phyloP scores from a whole-genome alignment of 2,797 vertebrate genomes.

The Ctenochaetus hawaiiensis region DNA sequence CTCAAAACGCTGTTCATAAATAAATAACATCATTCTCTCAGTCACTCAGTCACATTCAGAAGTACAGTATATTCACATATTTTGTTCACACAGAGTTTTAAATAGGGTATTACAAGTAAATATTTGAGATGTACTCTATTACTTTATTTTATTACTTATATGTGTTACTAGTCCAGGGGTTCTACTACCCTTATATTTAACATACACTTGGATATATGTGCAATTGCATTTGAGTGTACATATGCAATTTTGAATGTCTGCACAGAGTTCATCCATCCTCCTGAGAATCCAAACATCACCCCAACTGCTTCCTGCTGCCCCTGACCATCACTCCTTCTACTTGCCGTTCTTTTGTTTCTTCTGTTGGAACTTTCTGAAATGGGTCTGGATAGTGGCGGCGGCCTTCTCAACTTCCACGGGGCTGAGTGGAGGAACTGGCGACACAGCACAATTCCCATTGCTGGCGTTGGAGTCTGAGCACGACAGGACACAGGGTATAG shows the following conservation, averaged over 20 bases:
- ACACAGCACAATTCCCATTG: slow-evolving; percentile 69
- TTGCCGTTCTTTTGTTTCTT: slow-evolving; percentile 86
- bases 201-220: slow-evolving; percentile 31
- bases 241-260: slow-evolving; percentile 24
- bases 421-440: slow-evolving; percentile 62
- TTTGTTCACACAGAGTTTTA: slow-evolving; percentile 31
- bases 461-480: slow-evolving; percentile 75
- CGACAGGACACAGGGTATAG: slow-evolving; percentile 72
- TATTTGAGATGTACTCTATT: slow-evolving; percentile 23
- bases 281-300: slow-evolving; percentile 8
- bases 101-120: slow-evolving; percentile 27
- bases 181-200: slow-evolving; percentile 11
- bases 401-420: slow-evolving; percentile 81
- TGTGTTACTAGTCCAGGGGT: slow-evolving; percentile 16
- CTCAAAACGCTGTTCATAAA: slow-evolving; percentile 47
- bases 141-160: slow-evolving; percentile 21
- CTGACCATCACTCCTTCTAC: slow-evolving; percentile 41
- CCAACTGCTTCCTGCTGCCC: slow-evolving; percentile 9
- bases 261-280: slow-evolving; percentile 32
- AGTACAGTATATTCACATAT: slow-evolving; percentile 34
- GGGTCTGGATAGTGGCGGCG: slow-evolving; percentile 88
- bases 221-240: slow-evolving; percentile 31
- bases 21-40: slow-evolving; percentile 38
- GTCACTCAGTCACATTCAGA: slow-evolving; percentile 38
- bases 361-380: slow-evolving; percentile 90